phyloP scores from a whole-genome alignment of 1,140 invertebrate species.

The Saccostrea glomerata region DNA sequence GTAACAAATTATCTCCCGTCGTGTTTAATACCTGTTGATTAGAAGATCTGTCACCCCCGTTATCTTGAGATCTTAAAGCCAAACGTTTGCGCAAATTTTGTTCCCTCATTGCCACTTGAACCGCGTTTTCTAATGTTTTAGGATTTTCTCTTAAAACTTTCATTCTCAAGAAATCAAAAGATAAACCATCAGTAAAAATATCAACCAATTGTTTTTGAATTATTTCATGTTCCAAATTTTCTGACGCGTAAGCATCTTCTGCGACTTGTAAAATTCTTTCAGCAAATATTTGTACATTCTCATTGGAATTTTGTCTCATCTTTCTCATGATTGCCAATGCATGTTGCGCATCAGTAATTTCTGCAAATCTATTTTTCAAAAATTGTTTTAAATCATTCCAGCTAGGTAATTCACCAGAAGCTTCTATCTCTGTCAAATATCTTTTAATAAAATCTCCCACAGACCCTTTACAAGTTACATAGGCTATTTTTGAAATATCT shows the following conservation, averaged over 20 bases:
- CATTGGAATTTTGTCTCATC: constrained; percentile 5
- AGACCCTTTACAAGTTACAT: constrained; percentile 11
- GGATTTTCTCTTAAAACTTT: background rate
- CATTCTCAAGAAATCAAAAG: background rate
- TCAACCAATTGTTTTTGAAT: constrained; percentile 40
- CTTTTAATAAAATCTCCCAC: constrained; percentile 35
- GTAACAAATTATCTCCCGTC: background rate
- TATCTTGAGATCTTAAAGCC: background rate
- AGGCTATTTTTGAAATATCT: background rate
- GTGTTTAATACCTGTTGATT: background rate
- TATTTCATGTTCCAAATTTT: background rate
- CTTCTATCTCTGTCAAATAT: constrained; percentile 20
- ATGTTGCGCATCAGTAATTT: constrained; percentile 27
- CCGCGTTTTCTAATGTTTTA: background rate
- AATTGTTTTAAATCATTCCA: constrained; percentile 9
- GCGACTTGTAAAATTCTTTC: background rate
- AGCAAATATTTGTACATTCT: background rate
- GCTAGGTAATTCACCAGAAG: background rate
- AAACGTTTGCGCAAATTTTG: background rate
- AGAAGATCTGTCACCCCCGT: background rate
- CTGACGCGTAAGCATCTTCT: background rate
- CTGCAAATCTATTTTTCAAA: constrained; percentile 7
- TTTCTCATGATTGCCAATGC: background rate
- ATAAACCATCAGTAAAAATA: constrained; percentile 49
- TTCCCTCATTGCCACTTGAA: background rate